Conservation (phyloP, 1,140 invertebrate species). For the Battus philenor region DNA sequence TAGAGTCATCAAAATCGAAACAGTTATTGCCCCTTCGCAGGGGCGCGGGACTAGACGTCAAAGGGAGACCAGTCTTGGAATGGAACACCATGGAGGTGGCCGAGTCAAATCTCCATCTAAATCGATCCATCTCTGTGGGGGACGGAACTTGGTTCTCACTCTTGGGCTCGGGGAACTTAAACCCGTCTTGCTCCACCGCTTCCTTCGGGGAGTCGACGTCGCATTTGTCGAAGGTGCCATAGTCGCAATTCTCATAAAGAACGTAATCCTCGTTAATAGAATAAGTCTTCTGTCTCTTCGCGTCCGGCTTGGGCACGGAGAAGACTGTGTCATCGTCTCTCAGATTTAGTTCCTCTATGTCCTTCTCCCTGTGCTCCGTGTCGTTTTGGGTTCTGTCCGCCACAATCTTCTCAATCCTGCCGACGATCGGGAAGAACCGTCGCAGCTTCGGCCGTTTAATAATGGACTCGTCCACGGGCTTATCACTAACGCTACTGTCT, state of each 20-base stretch:
- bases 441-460: conserved; percentile 65
- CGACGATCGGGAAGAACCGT: conserved; percentile 51
- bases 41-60: conserved; percentile 93
- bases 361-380: conserved; percentile 26
- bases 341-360: conserved; percentile 55
- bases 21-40: conserved; percentile 83
- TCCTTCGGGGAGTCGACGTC: conserved; percentile 43
- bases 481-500: conserved; percentile 42
- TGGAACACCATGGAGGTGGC: conserved; percentile 92
- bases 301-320: conserved; percentile 36
- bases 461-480: conserved; percentile 35
- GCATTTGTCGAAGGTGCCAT: conserved; percentile 55
- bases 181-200: conserved; percentile 25
- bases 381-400: conserved; percentile 44
- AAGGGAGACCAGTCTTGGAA: conserved; percentile 85
- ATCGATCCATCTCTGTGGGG: conserved; percentile 82
- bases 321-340: conserved; percentile 64
- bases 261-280: conserved; percentile 58
- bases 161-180: conserved; percentile 39
- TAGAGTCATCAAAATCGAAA: conserved; percentile 91
- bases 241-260: conserved; percentile 67
- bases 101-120: conserved; percentile 85
- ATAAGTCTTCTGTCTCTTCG: conserved; percentile 55
- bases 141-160: conserved; percentile 77
- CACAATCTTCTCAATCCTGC: conserved; percentile 58